Evolutionary conservation across 2,797 vertebrate genomes (phyloP).

Genomic region (Orientallactaga sibirica): DNA sequence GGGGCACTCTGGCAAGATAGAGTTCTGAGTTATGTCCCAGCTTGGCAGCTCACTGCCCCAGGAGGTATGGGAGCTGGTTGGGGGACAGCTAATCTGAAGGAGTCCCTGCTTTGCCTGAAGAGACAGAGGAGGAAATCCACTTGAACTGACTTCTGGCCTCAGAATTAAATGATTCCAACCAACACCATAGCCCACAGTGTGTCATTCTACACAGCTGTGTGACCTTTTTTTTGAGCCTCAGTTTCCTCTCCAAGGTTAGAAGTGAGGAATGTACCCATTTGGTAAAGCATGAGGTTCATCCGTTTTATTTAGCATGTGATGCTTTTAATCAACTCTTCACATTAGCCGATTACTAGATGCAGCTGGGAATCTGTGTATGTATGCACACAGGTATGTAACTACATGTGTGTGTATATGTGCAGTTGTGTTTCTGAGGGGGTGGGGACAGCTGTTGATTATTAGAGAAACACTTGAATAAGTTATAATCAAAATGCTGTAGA

Average conservation of each 20-base stretch:
- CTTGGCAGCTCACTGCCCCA: background rate
- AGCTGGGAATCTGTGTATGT: too few species aligned
- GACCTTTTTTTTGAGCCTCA: conserved; percentile 46
- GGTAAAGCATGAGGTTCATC: background rate
- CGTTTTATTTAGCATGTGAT: background rate
- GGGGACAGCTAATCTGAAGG: background rate
- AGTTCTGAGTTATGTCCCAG: background rate
- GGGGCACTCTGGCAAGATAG: background rate
- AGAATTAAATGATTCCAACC: background rate
- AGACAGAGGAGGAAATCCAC: background rate
- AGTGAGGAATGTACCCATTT: background rate
- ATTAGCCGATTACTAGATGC: background rate
- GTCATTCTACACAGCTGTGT: background rate
- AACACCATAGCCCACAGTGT: rapidly evolving
- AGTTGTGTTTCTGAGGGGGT: rapidly evolving
- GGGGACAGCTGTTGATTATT: rapidly evolving
- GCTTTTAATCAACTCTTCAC: background rate
- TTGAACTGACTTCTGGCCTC: background rate
- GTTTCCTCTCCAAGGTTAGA: background rate
- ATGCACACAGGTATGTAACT: background rate
- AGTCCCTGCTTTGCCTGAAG: too few species aligned
- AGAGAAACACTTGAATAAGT: too few species aligned
- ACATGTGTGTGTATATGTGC: background rate
- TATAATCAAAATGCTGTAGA: rapidly evolving
- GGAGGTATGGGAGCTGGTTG: background rate